Evolutionary conservation across 2,888 invertebrate species (phyloP), one percentile per base, ranked within the genome.

Genomic region (Margaritifera margaritifera): DNA sequence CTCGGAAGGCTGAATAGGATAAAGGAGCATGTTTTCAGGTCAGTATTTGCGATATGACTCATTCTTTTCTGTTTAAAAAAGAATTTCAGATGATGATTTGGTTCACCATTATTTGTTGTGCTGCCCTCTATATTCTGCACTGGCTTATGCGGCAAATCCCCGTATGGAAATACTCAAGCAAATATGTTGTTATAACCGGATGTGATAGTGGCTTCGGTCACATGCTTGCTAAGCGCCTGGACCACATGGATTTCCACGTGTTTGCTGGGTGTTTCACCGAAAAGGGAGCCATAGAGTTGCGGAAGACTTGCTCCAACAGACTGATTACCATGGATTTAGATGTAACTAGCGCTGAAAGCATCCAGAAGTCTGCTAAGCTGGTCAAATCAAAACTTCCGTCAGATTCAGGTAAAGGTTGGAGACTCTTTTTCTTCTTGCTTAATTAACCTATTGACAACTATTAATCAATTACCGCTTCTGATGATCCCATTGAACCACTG

Each of bases 181-280:
- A 78, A 51, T 70, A 82, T 68, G 84, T 85, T 11, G 68, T 85
- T 6, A 76, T 86, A n/a, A 86, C 85, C 19, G 86, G 86, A 19
- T 85, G 86, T 72, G 86, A 86, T 69, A 64, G 80, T 0, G 84
- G 86, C 2, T 85, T 86, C 61, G 86, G 85, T 27, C 71, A 79
- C 31, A 59, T 75, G 56, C 75, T 85, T 15, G 78, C 82, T 8
- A 78, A 81, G 64, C 69, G 74, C 11, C 69, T 85, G 52, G 84
- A 83, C 64, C 42, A 57, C 6, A 61, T 79, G 42, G 82, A 81
- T 5, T 79, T 83, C 55, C 69, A 73, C 52, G 82, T 84, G 6
- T 82, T 81, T 66, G 84, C 85, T 6, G 79, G 75, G 1, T 84
- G 84, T 61, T 59, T 84, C n/a, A 80, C 80, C 0, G 63, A 79